Evolutionary conservation across 2,888 invertebrate genomes (phyloP), one percentile per base, ranked within the genome.

Genomic region (Drosophila macrospina): DNA sequence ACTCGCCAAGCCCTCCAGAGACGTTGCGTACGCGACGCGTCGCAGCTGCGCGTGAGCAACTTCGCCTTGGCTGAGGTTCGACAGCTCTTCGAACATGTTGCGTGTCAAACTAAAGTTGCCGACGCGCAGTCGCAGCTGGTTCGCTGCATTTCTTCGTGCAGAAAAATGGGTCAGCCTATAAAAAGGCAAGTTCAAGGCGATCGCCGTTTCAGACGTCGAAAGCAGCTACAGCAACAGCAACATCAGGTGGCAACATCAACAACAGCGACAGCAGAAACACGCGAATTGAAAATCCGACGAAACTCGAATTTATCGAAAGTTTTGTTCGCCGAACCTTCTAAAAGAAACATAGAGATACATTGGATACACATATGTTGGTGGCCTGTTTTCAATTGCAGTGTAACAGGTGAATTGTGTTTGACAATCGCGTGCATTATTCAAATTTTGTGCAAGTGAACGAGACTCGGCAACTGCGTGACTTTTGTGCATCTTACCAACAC

Each of bases 121-220:
- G 48, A 15, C 10, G 56, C 74, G 74, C 51, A 54, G 63, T 15
- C 66, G 55, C 51, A 13, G 56, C 20, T 13, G 44, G 63, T 51
- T 65, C 34, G 57, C 59, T 78, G 81, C 89, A 88, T 68, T 86
- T 86, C 84, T 86, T 88, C 13, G 71, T 39, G 44, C 34, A 7
- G 78, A 7, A 88, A 95, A 94, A 95, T 96, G 94, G 95, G 96
- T 95, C 96, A 95, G 93, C 93, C 93, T 95, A 95, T 96, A 95
- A 95, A 95, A 94, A 94, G 93, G 93, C 95, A 95, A 95, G 95
- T 95, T 95, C 95, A 95, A 95, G 95, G 95, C 95, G 94, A 94
- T 92, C 89, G 93, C 93, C 91, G 93, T 93, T 93, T 93, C 94
- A 94, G 93, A 92, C 90, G 89, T 85, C 90, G 89, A 86, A 82